A percentile compares a stretch with the other conserved stretches of the same genome.
Conservation (phyloP, 1,140 invertebrate genomes). For the Sitodiplosis mosellana region DNA sequence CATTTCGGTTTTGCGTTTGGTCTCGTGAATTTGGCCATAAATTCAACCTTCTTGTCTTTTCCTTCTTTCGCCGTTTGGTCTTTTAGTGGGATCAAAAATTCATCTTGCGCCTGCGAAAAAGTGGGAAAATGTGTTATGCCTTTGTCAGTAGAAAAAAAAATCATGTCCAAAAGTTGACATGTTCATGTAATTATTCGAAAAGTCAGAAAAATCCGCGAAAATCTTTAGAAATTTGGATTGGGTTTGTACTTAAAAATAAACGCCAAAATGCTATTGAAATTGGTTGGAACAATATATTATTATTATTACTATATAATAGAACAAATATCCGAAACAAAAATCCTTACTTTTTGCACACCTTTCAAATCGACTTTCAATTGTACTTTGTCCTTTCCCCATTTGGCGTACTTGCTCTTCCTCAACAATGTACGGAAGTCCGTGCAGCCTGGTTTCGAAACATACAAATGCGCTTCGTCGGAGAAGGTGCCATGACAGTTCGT, state of each 20-base stretch:
- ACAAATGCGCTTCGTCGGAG: constrained; percentile 83
- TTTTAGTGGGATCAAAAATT: constrained; percentile 83
- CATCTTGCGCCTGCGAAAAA: constrained; percentile 68
- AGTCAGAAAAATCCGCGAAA: too few species aligned
- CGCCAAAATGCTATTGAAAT: too few species aligned
- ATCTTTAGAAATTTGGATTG: too few species aligned
- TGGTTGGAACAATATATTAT: too few species aligned
- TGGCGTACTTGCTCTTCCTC: constrained; percentile 89
- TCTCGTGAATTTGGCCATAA: constrained; percentile 80
- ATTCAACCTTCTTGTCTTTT: constrained; percentile 85
- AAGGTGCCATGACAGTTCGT: constrained; percentile 88
- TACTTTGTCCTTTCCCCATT: constrained; percentile 80
- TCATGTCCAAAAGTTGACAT: too few species aligned
- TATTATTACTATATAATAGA: not conserved
- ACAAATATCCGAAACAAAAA: not conserved
- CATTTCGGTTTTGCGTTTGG: constrained; percentile 81
- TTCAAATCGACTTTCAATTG: constrained; percentile 80
- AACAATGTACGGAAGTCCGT: constrained; percentile 98
- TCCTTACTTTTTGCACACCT: constrained; percentile 73
- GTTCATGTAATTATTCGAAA: too few species aligned
- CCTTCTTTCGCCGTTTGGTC: constrained; percentile 91
- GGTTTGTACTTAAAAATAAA: too few species aligned
- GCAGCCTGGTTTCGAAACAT: constrained; percentile 88
- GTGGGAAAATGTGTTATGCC: too few species aligned
- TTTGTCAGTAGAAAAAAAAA: constrained; percentile 2